A percentile compares a stretch with the other conserved stretches of the same genome.
These are phyloP conservation scores for Sphenopsis melanotis DNA, from an alignment of 2,797 vertebrate genomes.

Conservation along the genomic window DNA sequence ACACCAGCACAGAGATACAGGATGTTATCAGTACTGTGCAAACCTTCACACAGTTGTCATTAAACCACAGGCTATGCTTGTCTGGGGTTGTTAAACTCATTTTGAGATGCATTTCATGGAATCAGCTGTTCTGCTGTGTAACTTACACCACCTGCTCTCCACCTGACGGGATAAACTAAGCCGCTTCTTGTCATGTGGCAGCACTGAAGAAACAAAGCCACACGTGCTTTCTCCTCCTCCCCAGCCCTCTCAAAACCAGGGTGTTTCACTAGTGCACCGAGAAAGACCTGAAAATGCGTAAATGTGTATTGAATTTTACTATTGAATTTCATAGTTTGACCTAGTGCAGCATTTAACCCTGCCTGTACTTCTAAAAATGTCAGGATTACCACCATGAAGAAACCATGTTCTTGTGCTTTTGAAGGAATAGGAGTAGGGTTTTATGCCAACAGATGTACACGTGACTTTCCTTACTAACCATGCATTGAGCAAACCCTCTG, in stretches of 20 bases:
- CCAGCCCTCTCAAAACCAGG: background rate
- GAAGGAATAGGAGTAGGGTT: background rate
- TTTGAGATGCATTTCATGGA: conserved; percentile 24
- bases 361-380: background rate
- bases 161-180: background rate
- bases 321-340: background rate
- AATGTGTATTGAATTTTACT: background rate
- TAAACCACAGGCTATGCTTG: conserved; percentile 29
- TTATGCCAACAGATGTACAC: background rate
- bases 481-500: background rate
- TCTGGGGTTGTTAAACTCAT: conserved; percentile 29
- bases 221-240: background rate
- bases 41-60: conserved; percentile 54
- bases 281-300: background rate
- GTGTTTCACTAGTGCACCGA: background rate
- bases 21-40: conserved; percentile 67
- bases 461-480: background rate
- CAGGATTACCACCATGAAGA: background rate
- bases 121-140: conserved; percentile 3
- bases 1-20: conserved; percentile 49
- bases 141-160: background rate
- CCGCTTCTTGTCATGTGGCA: background rate
- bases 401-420: background rate
- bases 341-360: background rate
- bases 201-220: background rate